phyloP scores from a whole-genome alignment of 37 sponge, comb jelly and placozoan species.

The Diacarnus erythraeanus region DNA sequence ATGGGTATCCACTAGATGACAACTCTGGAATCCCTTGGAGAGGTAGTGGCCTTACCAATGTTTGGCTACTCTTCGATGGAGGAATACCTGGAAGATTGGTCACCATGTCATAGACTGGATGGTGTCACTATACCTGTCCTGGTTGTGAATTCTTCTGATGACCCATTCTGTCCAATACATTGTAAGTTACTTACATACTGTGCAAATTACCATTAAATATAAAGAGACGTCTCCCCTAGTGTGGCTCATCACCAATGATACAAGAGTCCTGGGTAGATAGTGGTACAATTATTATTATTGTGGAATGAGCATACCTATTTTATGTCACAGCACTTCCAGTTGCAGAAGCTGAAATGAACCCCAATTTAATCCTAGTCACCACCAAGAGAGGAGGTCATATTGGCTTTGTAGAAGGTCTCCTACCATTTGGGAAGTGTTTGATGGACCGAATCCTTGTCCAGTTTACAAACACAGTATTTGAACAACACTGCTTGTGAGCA shows the following conservation, averaged over 20 bases:
- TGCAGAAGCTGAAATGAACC: constrained; percentile 25
- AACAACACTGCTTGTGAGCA: constrained; percentile 28
- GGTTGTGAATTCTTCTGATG: constrained; percentile 58
- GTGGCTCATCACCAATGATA: too few species aligned
- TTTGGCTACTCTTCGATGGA: constrained; percentile 58
- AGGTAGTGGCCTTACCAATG: constrained; percentile 51
- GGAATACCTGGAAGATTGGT: constrained; percentile 16
- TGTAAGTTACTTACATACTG: too few species aligned
- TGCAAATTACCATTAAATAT: background rate
- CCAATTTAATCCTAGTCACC: constrained; percentile 44
- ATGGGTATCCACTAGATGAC: too few species aligned
- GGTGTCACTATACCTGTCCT: constrained; percentile 51
- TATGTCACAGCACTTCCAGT: constrained; percentile 44
- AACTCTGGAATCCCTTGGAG: constrained; percentile 9
- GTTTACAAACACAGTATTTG: constrained; percentile 16
- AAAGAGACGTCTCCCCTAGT: background rate
- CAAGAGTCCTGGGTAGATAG: too few species aligned
- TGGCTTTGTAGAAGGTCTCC: constrained; percentile 71
- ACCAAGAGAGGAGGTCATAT: constrained; percentile 72
- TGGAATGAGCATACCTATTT: too few species aligned
- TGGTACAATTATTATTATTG: too few species aligned
- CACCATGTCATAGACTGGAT: constrained; percentile 23
- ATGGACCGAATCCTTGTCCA: constrained; percentile 50
- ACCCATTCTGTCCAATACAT: constrained; percentile 62
- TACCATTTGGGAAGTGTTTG: constrained; percentile 52